Percentiles rank a stretch among this genome's conserved stretches.
Evolutionary conservation across 2,797 vertebrate species (phyloP).

Genomic region (Lophotriccus pileatus): DNA sequence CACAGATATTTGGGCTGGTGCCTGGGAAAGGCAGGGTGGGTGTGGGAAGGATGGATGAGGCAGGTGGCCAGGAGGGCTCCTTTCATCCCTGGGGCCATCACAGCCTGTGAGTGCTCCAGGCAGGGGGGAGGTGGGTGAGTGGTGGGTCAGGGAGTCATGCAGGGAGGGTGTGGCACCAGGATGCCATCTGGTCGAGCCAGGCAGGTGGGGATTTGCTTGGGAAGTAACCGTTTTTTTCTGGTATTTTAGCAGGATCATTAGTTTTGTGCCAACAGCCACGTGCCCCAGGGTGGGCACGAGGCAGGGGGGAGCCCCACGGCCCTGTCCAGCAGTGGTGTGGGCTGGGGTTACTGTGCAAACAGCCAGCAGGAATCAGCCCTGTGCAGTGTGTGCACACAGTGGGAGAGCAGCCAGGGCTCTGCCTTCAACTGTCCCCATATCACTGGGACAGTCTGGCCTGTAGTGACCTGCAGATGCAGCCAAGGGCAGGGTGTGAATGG

Average conservation of each 20-base stretch:
- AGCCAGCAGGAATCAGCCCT: not conserved
- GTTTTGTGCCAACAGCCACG: not conserved
- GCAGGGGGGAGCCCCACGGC: not conserved
- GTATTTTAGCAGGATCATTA: not conserved
- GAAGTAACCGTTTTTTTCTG: not conserved
- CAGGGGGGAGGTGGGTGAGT: no score
- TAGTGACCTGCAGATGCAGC: accelerated
- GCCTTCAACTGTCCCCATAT: accelerated
- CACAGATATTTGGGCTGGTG: not conserved
- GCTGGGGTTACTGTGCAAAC: not conserved
- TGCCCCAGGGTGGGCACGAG: not conserved
- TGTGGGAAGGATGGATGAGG: not conserved
- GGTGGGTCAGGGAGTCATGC: not conserved
- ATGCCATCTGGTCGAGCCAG: not conserved
- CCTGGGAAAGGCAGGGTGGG: not conserved
- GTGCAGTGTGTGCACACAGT: not conserved
- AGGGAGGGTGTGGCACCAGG: not conserved
- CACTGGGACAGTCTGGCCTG: not conserved
- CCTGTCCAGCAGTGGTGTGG: not conserved
- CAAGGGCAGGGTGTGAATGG: not conserved
- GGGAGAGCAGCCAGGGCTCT: not conserved
- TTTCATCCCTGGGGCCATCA: no score
- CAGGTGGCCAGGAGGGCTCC: not conserved
- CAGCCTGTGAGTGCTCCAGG: not conserved
- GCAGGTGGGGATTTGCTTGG: not conserved